Conservation (phyloP, 2,113 vertebrate genomes). For the Xiphophorus maculatus region DNA sequence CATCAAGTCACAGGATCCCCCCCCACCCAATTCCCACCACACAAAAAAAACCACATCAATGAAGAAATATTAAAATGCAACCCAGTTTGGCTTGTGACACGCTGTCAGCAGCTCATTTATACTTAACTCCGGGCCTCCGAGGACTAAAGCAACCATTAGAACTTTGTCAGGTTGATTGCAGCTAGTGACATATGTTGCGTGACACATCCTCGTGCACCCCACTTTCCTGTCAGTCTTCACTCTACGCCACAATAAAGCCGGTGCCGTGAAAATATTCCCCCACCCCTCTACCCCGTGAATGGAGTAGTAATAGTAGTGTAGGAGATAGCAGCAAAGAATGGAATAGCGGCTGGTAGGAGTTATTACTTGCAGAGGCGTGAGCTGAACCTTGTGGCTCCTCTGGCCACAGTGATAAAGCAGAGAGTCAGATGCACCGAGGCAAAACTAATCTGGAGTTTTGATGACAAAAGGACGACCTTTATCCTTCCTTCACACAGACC, state of each 20-base stretch:
- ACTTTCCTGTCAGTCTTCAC: slow-evolving; percentile 57
- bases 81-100: slow-evolving; percentile 41
- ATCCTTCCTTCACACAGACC: slow-evolving; percentile 65
- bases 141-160: slow-evolving; percentile 56
- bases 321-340: slow-evolving; percentile 64
- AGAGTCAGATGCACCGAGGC: slow-evolving; percentile 76
- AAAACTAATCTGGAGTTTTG: slow-evolving; percentile 81
- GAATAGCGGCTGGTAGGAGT: slow-evolving; percentile 64
- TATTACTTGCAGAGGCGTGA: slow-evolving; percentile 73
- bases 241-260: slow-evolving; percentile 61
- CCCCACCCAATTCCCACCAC: background rate
- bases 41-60: slow-evolving; percentile 38
- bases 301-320: slow-evolving; percentile 63
- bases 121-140: slow-evolving; percentile 36
- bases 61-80: slow-evolving; percentile 62
- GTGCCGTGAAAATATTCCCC: slow-evolving; percentile 60
- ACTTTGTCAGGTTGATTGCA: slow-evolving; percentile 65
- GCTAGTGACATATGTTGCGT: slow-evolving; percentile 55
- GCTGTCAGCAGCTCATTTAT: slow-evolving; percentile 54
- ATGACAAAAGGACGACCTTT: slow-evolving; percentile 80
- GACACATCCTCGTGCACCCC: slow-evolving; percentile 45
- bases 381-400: slow-evolving; percentile 71
- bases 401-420: slow-evolving; percentile 75
- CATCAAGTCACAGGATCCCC: slow-evolving; percentile 45
- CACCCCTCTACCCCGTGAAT: slow-evolving; percentile 41